phyloP scores from a whole-genome alignment of 2,888 invertebrate genomes.

The Agrotis ipsilon region DNA sequence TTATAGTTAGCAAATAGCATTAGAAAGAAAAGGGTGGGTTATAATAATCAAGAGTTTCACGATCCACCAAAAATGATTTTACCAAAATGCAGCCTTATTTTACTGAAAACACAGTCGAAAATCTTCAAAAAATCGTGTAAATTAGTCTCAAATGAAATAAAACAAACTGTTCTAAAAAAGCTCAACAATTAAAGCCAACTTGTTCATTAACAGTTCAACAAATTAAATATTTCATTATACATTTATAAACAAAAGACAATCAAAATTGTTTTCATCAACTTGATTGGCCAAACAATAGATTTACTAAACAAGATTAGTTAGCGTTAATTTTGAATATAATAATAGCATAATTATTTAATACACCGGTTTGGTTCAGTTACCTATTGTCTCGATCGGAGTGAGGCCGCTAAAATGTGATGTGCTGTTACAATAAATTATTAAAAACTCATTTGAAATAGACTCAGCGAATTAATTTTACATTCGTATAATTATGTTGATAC shows the following conservation, averaged over 20 bases:
- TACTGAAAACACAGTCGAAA: not conserved
- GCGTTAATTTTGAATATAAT: slow-evolving; percentile 61
- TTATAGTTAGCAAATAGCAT: too few relatives aligned
- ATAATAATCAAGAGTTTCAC: too few relatives aligned
- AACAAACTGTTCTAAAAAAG: too few relatives aligned
- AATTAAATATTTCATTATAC: not conserved
- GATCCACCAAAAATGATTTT: not conserved
- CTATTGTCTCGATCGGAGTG: slow-evolving; percentile 41
- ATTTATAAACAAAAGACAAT: slow-evolving; percentile 56
- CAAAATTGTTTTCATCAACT: slow-evolving; percentile 32
- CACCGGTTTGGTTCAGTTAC: slow-evolving; percentile 56
- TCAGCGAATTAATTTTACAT: not conserved
- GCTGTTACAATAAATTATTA: not conserved
- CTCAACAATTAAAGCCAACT: too few relatives aligned
- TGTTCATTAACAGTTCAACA: not conserved
- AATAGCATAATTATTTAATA: slow-evolving; percentile 63
- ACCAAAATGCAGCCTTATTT: not conserved
- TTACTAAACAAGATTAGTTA: slow-evolving; percentile 61
- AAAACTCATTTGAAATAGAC: not conserved
- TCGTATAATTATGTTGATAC: too few relatives aligned
- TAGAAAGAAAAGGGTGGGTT: too few relatives aligned
- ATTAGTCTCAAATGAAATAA: too few relatives aligned
- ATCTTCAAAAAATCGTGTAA: not conserved
- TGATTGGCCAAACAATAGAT: slow-evolving; percentile 57
- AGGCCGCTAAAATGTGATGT: slow-evolving; percentile 46